phyloP scores from a whole-genome alignment of 2,113 vertebrate genomes.

The Proterorhinus semilunaris region DNA sequence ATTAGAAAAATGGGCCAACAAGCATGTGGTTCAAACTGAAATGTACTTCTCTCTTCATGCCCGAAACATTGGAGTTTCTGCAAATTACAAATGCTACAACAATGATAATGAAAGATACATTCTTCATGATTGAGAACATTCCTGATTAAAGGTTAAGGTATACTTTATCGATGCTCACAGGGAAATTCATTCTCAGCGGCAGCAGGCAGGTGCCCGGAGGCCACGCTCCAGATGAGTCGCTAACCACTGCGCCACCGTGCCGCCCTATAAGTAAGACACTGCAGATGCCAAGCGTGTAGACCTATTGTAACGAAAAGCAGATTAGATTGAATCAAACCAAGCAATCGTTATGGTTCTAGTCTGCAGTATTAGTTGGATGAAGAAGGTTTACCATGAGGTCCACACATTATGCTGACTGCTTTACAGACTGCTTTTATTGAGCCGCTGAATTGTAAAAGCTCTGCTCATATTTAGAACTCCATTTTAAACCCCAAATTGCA shows the following conservation, averaged over 20 bases:
- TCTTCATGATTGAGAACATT: too few relatives aligned
- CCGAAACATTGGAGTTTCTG: too few relatives aligned
- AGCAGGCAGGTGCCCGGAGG: too few relatives aligned
- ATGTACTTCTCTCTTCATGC: too few relatives aligned
- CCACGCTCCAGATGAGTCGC: too few relatives aligned
- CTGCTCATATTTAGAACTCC: constrained; percentile 2
- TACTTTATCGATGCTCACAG: too few relatives aligned
- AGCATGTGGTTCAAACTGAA: not conserved
- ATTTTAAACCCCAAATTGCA: constrained; percentile 23
- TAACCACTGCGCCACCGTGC: too few relatives aligned
- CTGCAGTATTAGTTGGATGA: not conserved
- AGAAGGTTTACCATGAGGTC: not conserved
- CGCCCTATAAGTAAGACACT: constrained; percentile 29
- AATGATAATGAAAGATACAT: too few relatives aligned
- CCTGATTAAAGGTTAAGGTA: too few relatives aligned
- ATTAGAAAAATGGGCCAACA: not conserved
- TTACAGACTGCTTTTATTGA: not conserved
- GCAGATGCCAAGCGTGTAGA: not conserved
- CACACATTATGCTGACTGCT: not conserved
- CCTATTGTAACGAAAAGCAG: too few relatives aligned
- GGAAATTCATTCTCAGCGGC: too few relatives aligned
- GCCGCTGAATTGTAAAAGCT: constrained; percentile 2
- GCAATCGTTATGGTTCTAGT: not conserved
- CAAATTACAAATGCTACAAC: too few relatives aligned
- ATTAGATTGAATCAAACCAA: not conserved